These are phyloP conservation scores for Amphimallon solstitiale DNA, from an alignment of 2,888 invertebrate genomes.

Conservation along the genomic window DNA sequence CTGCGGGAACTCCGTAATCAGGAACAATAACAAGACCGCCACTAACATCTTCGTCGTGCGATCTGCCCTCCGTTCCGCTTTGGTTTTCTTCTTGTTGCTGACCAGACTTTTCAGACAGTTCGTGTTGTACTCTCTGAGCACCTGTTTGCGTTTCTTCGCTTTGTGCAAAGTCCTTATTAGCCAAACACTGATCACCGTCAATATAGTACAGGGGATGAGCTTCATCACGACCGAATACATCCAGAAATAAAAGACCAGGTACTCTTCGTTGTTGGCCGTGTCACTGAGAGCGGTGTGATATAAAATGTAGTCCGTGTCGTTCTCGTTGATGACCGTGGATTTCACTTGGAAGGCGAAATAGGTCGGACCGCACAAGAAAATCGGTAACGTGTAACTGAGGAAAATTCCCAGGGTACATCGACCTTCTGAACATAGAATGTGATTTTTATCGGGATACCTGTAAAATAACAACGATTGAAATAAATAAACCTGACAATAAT, in stretches of 20 bases:
- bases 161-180: slow-evolving; percentile 77
- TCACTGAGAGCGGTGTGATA: slow-evolving; percentile 68
- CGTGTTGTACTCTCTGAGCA: slow-evolving; percentile 70
- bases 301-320: slow-evolving; percentile 68
- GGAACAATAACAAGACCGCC: slow-evolving; percentile 85
- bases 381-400: slow-evolving; percentile 79
- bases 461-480: slow-evolving; percentile 42
- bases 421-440: slow-evolving; percentile 78
- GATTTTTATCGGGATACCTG: slow-evolving; percentile 83
- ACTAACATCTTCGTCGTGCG: slow-evolving; percentile 90
- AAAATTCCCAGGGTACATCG: slow-evolving; percentile 82
- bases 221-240: slow-evolving; percentile 84
- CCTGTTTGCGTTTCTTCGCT: slow-evolving; percentile 79
- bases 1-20: slow-evolving; percentile 87
- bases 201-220: slow-evolving; percentile 79
- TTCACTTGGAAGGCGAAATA: slow-evolving; percentile 76
- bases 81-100: slow-evolving; percentile 63
- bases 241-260: slow-evolving; percentile 77
- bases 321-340: slow-evolving; percentile 66
- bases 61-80: slow-evolving; percentile 80
- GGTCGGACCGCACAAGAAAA: slow-evolving; percentile 85
- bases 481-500: no score
- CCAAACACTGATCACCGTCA: slow-evolving; percentile 79
- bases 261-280: slow-evolving; percentile 58
- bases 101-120: slow-evolving; percentile 59